phyloP scores from a whole-genome alignment of 2,888 invertebrate genomes.

The Pollenia griseotomentosa region DNA sequence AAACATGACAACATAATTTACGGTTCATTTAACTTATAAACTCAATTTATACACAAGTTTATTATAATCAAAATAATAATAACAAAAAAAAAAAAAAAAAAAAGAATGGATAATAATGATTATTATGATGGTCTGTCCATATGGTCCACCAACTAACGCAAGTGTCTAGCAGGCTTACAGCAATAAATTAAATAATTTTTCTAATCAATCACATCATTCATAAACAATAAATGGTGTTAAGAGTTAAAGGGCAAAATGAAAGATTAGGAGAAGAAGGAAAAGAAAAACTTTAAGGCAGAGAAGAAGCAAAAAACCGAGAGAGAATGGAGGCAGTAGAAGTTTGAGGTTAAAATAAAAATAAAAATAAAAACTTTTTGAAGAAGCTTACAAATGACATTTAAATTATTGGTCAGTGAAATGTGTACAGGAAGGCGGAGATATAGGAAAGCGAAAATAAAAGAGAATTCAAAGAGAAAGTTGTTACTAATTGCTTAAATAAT shows the following conservation, averaged over 20 bases:
- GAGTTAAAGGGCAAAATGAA: constrained; percentile 1
- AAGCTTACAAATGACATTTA: constrained; percentile 36
- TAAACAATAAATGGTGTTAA: constrained; percentile 27
- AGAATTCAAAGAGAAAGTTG: not conserved
- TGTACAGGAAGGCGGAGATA: not conserved
- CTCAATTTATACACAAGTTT: constrained; percentile 45
- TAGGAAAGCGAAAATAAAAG: not conserved
- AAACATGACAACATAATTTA: constrained; percentile 70
- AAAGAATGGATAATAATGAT: constrained; percentile 11
- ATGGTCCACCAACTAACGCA: not conserved
- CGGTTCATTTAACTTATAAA: constrained; percentile 69
- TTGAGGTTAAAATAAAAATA: constrained; percentile 1
- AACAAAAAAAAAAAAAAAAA: not conserved
- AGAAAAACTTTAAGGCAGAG: not conserved
- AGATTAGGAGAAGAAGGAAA: not conserved
- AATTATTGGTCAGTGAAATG: constrained; percentile 37
- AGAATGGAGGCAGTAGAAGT: not conserved
- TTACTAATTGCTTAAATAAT: no score
- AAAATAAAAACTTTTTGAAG: constrained; percentile 28
- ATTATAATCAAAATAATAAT: constrained; percentile 47
- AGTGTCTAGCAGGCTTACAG: constrained; percentile 19
- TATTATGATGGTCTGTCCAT: constrained; percentile 1
- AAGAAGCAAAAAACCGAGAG: not conserved
- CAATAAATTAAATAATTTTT: constrained; percentile 72
- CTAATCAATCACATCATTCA: constrained; percentile 73